These are phyloP conservation scores for Anastatus disparis DNA, from an alignment of 1,140 invertebrate genomes.

Conservation along the genomic window DNA sequence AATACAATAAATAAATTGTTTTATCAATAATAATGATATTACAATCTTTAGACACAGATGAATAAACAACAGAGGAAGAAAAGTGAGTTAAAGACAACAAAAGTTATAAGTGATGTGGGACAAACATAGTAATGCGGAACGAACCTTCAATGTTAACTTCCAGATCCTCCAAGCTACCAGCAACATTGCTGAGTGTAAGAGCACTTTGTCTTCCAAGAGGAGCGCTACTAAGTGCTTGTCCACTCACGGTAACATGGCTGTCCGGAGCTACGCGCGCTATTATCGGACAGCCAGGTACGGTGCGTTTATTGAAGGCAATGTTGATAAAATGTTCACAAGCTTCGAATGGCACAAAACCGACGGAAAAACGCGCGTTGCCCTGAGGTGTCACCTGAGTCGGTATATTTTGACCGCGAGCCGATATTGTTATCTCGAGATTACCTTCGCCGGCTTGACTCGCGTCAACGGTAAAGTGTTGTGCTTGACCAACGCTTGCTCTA, in stretches of 20 bases:
- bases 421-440: conserved; percentile 96
- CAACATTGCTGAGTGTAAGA: conserved; percentile 76
- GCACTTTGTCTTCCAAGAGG: conserved; percentile 73
- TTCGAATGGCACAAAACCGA: conserved; percentile 94
- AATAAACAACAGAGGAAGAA: not conserved
- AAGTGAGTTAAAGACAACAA: not conserved
- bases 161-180: conserved; percentile 88
- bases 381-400: conserved; percentile 98
- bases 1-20: no score
- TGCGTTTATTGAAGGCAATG: conserved; percentile 95
- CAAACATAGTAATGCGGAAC: not conserved
- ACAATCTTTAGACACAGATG: no score
- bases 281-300: conserved; percentile 84
- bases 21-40: no score
- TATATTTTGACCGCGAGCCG: conserved; percentile 91
- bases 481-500: conserved; percentile 82
- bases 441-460: conserved; percentile 97
- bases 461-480: conserved; percentile 94
- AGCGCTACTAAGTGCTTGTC: conserved; percentile 73
- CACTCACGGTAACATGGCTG: conserved; percentile 78
- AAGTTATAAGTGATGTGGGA: not conserved
- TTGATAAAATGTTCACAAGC: conserved; percentile 93
- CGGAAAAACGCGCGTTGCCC: conserved; percentile 88
- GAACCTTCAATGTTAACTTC: conserved; percentile 94
- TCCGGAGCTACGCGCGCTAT: conserved; percentile 78